phyloP scores from a whole-genome alignment of 1,140 invertebrate species.

The Gryon sp. region DNA sequence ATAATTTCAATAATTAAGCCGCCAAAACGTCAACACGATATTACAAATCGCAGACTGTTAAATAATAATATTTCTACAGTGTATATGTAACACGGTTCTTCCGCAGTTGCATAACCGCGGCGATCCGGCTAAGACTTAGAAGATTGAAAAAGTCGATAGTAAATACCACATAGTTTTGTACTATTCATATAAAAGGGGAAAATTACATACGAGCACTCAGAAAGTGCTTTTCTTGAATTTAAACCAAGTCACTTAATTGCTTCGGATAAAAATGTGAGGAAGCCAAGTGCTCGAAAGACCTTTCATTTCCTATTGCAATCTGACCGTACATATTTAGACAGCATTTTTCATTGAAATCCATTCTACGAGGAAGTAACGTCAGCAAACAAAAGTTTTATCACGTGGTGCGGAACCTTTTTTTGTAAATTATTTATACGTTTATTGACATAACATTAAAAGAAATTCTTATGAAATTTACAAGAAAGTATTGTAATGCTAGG shows the following conservation, averaged over 20 bases:
- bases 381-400: too few species aligned
- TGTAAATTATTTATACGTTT: constrained; percentile 9
- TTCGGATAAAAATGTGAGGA: constrained; percentile 35
- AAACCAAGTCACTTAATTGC: constrained; percentile 18
- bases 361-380: constrained; percentile 21
- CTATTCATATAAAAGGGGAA: too few species aligned
- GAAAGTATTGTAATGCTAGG: too few species aligned
- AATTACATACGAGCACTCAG: background rate
- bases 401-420: background rate
- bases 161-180: background rate
- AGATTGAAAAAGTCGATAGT: background rate
- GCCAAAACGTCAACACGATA: too few species aligned
- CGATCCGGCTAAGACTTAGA: background rate
- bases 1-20: too few species aligned
- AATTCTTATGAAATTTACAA: too few species aligned
- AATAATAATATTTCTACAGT: background rate
- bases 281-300: constrained; percentile 21
- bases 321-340: constrained; percentile 16
- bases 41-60: background rate
- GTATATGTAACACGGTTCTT: constrained; percentile 2
- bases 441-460: too few species aligned
- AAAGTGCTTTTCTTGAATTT: constrained; percentile 30
- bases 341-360: constrained; percentile 4
- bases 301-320: constrained; percentile 42
- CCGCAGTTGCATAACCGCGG: background rate